Percentiles rank a stretch among this genome's conserved stretches.
phyloP scores from a whole-genome alignment of 2,888 invertebrate genomes.

The Pandemis cinnamomeana region DNA sequence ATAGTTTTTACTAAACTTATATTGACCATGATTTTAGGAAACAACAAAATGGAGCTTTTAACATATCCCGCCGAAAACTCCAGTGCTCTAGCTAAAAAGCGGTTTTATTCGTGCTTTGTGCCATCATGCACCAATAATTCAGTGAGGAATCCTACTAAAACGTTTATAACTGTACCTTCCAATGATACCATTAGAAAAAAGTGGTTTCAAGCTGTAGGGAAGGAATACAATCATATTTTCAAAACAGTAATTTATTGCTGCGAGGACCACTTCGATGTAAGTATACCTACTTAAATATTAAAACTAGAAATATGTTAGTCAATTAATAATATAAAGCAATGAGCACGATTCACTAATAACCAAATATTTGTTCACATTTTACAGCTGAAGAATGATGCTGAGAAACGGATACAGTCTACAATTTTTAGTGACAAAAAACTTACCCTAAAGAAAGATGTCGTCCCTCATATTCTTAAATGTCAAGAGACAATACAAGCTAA shows the following conservation, averaged over 20 bases:
- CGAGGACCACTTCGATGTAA: not conserved
- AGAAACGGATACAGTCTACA: not conserved
- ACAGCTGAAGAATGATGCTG: not conserved
- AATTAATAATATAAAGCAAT: not conserved
- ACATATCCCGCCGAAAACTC: not conserved
- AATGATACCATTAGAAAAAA: not conserved
- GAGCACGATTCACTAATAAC: not conserved
- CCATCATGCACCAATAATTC: not conserved
- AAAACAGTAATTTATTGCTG: slow-evolving; percentile 4
- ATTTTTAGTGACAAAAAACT: not conserved
- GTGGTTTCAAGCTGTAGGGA: slow-evolving; percentile 1
- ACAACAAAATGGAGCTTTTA: not conserved
- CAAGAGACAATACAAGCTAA: not conserved
- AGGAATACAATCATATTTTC: not conserved
- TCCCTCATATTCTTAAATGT: not conserved
- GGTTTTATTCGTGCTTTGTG: slow-evolving; percentile 6
- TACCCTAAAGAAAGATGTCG: not conserved
- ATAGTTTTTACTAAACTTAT: not conserved
- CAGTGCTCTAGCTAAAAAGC: not conserved
- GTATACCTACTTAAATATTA: not conserved
- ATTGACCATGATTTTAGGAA: not conserved
- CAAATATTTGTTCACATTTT: not conserved
- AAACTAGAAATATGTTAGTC: not conserved
- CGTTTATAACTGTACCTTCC: not conserved
- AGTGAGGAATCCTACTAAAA: not conserved